Evolutionary conservation across 2,113 vertebrate genomes (phyloP).

Genomic region (Mesembrinibis cayennensis): DNA sequence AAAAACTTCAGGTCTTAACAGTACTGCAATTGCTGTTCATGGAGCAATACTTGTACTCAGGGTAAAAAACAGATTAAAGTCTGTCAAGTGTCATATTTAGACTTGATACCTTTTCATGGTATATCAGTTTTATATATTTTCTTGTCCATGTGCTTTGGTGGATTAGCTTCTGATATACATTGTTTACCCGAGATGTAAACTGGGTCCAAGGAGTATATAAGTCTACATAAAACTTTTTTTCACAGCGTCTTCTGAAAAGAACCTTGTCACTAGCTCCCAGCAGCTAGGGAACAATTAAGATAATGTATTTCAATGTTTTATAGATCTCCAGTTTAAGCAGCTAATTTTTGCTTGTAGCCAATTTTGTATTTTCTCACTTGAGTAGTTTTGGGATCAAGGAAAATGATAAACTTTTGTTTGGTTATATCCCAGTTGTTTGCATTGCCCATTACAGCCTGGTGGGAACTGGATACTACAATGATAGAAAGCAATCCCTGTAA

Average conservation of each 20-base stretch:
- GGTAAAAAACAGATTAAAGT: not conserved
- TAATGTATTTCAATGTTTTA: not conserved
- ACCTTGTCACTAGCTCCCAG: not conserved
- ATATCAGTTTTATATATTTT: not conserved
- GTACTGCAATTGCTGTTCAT: not conserved
- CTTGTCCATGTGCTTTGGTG: not conserved
- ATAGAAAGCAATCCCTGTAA: not conserved
- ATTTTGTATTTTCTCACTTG: not conserved
- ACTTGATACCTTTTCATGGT: not conserved
- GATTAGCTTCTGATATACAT: not conserved
- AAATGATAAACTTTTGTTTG: fast-evolving
- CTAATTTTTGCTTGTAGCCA: not conserved
- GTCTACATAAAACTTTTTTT: not conserved
- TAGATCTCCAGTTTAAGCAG: not conserved
- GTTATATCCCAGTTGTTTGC: not conserved
- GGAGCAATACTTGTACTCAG: not conserved
- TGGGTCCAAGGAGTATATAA: not conserved
- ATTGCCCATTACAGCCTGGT: not conserved
- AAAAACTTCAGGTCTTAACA: not conserved
- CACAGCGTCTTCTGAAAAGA: not conserved
- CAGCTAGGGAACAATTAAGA: not conserved
- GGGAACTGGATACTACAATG: not conserved
- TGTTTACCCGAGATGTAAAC: not conserved
- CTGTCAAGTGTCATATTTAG: not conserved
- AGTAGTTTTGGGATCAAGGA: not conserved